Base-by-base conservation (phyloP, 1,140 invertebrate species). In the Drosophila sechellia region DNA sequence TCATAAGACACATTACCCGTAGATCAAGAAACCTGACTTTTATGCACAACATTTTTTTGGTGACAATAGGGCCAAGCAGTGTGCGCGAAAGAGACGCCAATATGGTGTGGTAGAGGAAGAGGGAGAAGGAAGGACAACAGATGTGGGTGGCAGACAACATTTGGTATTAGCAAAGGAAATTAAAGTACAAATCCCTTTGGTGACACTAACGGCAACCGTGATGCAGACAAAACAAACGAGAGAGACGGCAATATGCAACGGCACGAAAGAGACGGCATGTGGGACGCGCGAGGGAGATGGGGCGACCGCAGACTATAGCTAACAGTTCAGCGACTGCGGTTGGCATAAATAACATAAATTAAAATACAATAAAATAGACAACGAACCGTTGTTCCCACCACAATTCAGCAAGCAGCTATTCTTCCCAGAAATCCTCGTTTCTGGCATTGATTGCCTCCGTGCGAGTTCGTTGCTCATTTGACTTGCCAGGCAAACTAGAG, bases 281-380 rank as follows among this genome's bases (percentile, higher is more conserved):
- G n/a, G 13, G 1, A n/a, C 12, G 2, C 6, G 25, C 15, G 46
- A 48, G 4, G n/a, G 13, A 27, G 25, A 49, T 5, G n/a, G 48
- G 5, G 6, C 20, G 3, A 48, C 20, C 46, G n/a, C 48, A 50
- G 48, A 42, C 13, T 4, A 4, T 3, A 17, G 11, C 17, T 6
- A n/a, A 11, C 52, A 75, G 81, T 80, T 79, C 81, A 86, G 34
- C 56, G 77, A 85, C 77, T 73, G 50, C 48, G 48, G 58, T 70
- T 80, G 68, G 68, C 48, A 63, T 77, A 74, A 85, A 81, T 74
- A 86, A 86, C 78, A 86, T 77, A 86, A 81, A 86, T 85, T 85
- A 81, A 86, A 86, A 81, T 60, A 86, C 81, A 85, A 85, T 85
- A 81, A 85, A 86, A 86, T 85, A 85, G 78, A 86, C 78, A 86